Conservation (phyloP, 2,888 invertebrate genomes). For the Dorcus parallelipipedus region DNA sequence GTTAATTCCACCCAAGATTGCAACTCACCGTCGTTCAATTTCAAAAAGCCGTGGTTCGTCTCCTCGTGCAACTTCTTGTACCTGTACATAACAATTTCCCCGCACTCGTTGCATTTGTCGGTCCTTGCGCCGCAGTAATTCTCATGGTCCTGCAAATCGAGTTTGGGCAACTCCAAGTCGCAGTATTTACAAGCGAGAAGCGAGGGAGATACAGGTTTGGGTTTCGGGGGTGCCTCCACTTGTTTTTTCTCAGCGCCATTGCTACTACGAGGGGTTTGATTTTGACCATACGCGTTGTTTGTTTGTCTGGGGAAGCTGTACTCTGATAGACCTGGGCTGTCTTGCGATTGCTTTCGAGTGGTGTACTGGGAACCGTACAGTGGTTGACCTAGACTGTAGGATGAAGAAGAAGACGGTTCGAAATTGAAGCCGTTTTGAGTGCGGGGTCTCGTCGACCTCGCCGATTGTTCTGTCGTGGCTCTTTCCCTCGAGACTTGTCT, state of each 20-base stretch:
- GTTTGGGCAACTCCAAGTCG: constrained; percentile 61
- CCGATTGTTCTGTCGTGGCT: background rate
- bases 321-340: background rate
- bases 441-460: background rate
- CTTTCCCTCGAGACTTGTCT: constrained; percentile 5
- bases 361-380: too few species aligned
- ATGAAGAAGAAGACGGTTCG: too few species aligned
- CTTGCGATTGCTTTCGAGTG: too few species aligned
- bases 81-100: constrained; percentile 67
- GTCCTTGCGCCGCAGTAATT: constrained; percentile 71
- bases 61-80: constrained; percentile 62
- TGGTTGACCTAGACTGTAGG: too few species aligned
- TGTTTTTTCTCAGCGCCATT: background rate
- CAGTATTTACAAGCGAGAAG: constrained; percentile 63
- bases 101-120: constrained; percentile 64
- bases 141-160: constrained; percentile 60
- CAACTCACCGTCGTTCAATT: constrained; percentile 57
- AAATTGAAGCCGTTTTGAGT: background rate
- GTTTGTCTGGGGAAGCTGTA: background rate
- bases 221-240: background rate
- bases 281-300: background rate
- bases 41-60: constrained; percentile 63
- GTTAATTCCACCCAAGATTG: background rate
- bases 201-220: constrained; percentile 15
- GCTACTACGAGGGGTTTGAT: background rate